Evolutionary conservation across 1,140 invertebrate genomes (phyloP).

Genomic region (Himalopsyche phryganea): DNA sequence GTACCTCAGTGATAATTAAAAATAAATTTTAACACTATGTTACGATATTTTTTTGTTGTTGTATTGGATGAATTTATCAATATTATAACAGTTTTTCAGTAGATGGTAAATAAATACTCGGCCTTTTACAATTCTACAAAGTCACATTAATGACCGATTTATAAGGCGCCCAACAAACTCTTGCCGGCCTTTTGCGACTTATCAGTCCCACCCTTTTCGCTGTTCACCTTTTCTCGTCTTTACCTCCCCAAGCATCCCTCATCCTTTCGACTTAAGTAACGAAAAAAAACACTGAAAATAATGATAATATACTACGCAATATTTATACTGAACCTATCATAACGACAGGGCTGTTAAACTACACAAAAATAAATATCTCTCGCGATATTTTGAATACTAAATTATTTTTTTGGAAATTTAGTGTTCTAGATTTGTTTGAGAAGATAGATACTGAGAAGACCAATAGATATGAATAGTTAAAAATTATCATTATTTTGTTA

Average conservation of each 20-base stretch:
- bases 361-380: neutral
- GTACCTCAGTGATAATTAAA: too few relatives aligned
- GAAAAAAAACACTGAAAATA: conserved; percentile 34
- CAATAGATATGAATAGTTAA: too few relatives aligned
- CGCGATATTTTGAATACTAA: too few relatives aligned
- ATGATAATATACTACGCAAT: conserved; percentile 35
- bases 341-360: conserved; percentile 26
- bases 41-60: too few relatives aligned
- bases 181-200: neutral
- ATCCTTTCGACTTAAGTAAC: conserved; percentile 11
- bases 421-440: too few relatives aligned
- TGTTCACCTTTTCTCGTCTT: neutral
- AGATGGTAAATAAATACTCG: neutral
- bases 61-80: too few relatives aligned
- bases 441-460: too few relatives aligned
- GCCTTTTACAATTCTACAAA: neutral
- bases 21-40: too few relatives aligned
- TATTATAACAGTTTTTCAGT: too few relatives aligned
- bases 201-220: conserved; percentile 4
- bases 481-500: too few relatives aligned
- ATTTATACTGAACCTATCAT: conserved; percentile 34
- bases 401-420: too few relatives aligned
- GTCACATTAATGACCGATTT: conserved; percentile 32
- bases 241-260: conserved; percentile 8
- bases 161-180: conserved; percentile 32